Evolutionary conservation across 2,888 invertebrate species (phyloP).

Genomic region (Synanthedon vespiformis): DNA sequence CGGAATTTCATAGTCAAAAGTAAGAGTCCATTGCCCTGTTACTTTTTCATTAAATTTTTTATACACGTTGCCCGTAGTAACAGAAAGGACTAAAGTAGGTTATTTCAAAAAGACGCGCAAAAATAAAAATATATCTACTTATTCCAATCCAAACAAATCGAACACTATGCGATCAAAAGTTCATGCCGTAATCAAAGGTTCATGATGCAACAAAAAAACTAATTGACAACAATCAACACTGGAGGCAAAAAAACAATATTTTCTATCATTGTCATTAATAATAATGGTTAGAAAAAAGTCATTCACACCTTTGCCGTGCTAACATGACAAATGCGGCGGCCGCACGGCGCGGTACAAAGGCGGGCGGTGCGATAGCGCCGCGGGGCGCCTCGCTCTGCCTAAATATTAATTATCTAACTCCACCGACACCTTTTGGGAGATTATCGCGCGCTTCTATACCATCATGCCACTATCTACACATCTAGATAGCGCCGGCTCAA

Average conservation of each 20-base stretch:
- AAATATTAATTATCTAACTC: slow-evolving; percentile 68
- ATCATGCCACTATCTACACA: slow-evolving; percentile 49
- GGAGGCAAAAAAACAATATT: slow-evolving; percentile 63
- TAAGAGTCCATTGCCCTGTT: too few relatives aligned
- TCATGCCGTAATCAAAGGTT: slow-evolving; percentile 51
- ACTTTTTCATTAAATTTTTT: too few relatives aligned
- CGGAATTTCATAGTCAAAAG: too few relatives aligned
- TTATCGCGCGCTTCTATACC: slow-evolving; percentile 54
- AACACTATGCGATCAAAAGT: slow-evolving; percentile 43
- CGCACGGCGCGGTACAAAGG: slow-evolving; percentile 43
- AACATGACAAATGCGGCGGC: slow-evolving; percentile 66
- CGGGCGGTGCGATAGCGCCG: slow-evolving; percentile 44
- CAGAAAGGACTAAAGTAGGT: too few relatives aligned
- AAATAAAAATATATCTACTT: neutral
- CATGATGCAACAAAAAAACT: slow-evolving; percentile 53
- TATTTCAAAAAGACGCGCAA: neutral
- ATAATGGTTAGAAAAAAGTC: slow-evolving; percentile 65
- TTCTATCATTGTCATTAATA: slow-evolving; percentile 68
- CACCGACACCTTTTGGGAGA: slow-evolving; percentile 65
- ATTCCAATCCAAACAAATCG: slow-evolving; percentile 52
- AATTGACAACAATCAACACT: slow-evolving; percentile 68
- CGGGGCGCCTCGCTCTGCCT: slow-evolving; percentile 54
- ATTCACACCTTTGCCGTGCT: slow-evolving; percentile 68
- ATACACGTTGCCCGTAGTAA: too few relatives aligned
- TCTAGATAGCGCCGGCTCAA: slow-evolving; percentile 36